These are phyloP conservation scores for Apodemus speciosus DNA, from an alignment of 2,113 vertebrate genomes.

Conservation along the genomic window DNA sequence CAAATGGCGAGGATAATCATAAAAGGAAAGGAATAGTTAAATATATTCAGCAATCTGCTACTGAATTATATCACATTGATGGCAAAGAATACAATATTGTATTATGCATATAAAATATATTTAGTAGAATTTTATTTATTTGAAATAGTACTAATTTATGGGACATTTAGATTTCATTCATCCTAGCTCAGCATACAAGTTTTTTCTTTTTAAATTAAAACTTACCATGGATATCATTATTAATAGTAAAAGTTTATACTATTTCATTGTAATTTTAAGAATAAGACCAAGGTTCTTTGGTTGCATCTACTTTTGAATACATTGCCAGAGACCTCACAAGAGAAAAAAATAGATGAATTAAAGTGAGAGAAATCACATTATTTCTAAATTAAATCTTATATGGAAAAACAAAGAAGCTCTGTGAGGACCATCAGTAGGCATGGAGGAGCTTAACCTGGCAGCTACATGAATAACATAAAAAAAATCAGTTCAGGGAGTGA, in stretches of 20 bases:
- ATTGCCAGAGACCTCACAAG: not conserved
- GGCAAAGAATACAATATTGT: not conserved
- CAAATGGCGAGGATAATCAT: not conserved
- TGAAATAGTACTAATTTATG: not conserved
- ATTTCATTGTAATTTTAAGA: not conserved
- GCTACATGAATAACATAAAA: not conserved
- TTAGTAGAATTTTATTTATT: not conserved
- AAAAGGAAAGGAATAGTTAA: not conserved
- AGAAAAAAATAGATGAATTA: not conserved
- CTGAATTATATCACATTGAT: not conserved
- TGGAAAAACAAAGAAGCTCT: not conserved
- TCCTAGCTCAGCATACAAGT: not conserved
- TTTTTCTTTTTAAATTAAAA: not conserved
- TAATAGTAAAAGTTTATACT: not conserved
- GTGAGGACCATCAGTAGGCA: not conserved
- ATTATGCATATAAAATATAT: not conserved
- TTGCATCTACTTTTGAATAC: not conserved
- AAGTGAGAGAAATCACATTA: not conserved
- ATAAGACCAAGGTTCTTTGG: not conserved
- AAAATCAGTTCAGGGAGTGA: conserved; percentile 48
- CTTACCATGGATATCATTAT: not conserved
- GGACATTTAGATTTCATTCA: not conserved
- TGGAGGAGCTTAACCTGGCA: not conserved
- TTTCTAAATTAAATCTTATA: conserved; percentile 16
- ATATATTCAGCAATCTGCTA: not conserved